Evolutionary conservation across 2,797 vertebrate genomes (phyloP).

Genomic region (Orestias chungarensis): DNA sequence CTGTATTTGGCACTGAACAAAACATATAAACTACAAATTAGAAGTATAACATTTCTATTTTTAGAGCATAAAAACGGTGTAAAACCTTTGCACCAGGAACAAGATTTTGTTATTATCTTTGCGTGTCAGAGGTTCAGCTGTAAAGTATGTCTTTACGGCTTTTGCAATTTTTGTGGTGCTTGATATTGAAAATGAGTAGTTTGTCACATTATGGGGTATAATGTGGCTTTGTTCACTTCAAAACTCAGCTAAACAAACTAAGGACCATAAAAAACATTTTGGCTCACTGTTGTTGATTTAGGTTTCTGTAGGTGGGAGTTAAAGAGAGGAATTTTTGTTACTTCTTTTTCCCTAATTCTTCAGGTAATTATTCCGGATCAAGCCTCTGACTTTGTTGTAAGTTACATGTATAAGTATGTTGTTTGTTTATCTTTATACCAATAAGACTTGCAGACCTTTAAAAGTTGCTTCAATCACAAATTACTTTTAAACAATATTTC

Average conservation of each 20-base stretch:
- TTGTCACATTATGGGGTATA: background rate
- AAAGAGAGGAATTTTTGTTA: background rate
- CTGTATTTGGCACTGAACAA: background rate
- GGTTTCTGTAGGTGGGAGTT: too few species aligned
- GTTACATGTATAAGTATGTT: background rate
- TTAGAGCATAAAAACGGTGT: background rate
- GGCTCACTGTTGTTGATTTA: too few species aligned
- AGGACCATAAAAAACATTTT: too few species aligned
- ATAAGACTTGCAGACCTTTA: background rate
- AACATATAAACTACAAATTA: background rate
- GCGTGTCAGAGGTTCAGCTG: background rate
- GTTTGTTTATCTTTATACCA: background rate
- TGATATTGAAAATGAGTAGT: background rate
- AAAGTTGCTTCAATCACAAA: background rate
- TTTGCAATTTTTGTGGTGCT: background rate
- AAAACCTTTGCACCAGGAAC: background rate
- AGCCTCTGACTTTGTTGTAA: background rate
- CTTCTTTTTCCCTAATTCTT: background rate
- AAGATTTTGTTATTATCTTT: background rate
- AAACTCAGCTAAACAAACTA: background rate
- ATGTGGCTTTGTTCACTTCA: background rate
- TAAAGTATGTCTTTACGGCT: background rate
- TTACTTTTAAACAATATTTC: background rate
- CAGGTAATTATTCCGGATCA: too few species aligned
- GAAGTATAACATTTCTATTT: background rate